These are phyloP conservation scores for Acleris emargana DNA, from an alignment of 2,888 invertebrate species.

Conservation along the genomic window DNA sequence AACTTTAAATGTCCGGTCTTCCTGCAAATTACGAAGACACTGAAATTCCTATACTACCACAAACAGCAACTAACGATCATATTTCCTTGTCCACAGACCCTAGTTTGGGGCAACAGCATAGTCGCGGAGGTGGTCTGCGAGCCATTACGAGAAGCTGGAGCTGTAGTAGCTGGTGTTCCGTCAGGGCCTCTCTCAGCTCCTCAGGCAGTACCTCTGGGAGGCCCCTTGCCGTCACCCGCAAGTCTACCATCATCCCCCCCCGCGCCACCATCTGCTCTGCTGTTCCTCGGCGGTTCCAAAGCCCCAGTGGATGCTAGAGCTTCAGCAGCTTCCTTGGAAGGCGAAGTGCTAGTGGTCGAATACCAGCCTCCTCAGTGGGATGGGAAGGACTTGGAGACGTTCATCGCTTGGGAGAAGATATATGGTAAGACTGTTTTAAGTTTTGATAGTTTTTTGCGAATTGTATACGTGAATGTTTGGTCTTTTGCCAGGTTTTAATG, in stretches of 20 bases:
- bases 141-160: constrained; percentile 72
- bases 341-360: constrained; percentile 86
- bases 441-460: neutral
- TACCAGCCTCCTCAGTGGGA: constrained; percentile 82
- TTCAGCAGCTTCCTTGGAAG: constrained; percentile 82
- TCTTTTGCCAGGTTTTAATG: too few relatives aligned
- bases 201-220: constrained; percentile 58
- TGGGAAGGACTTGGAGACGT: constrained; percentile 76
- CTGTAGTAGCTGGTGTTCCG: constrained; percentile 68
- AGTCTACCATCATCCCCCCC: constrained; percentile 48
- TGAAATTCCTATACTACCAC: too few relatives aligned
- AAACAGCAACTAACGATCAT: neutral
- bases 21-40: too few relatives aligned
- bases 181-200: constrained; percentile 69
- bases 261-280: constrained; percentile 70
- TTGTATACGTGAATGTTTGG: too few relatives aligned
- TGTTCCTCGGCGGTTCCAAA: constrained; percentile 85
- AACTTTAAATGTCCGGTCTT: too few relatives aligned
- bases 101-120: constrained; percentile 68
- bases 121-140: constrained; percentile 78
- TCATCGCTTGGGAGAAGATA: constrained; percentile 78
- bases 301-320: constrained; percentile 85
- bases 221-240: constrained; percentile 61
- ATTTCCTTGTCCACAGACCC: constrained; percentile 62
- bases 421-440: constrained; percentile 62